Base-by-base conservation (phyloP, 2,888 invertebrate species). In the Melinaea marsaeus region DNA sequence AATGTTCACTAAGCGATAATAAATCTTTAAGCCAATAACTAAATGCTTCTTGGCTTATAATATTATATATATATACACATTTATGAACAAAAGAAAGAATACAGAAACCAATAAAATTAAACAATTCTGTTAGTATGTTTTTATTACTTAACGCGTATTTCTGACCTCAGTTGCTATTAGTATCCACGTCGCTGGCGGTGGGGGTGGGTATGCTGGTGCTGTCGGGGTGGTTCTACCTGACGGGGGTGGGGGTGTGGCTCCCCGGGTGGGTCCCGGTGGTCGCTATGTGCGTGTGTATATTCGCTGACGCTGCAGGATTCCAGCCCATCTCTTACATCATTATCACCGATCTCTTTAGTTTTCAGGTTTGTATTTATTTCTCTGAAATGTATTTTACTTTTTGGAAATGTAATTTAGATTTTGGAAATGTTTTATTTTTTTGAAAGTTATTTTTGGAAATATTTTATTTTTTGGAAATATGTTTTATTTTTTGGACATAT, bases 241-340 rank as follows among this genome's bases (percentile, higher is more conserved):
- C 87, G 2, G 75, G 81, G 0, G 63, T 69, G 0, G 86, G 84
- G 35, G 65, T 75, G 22, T 84, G 84, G 85, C 74, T 90, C 68
- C 90, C 90, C 0, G 89, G 87, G 69, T 90, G 90, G 90, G 66
- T 90, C 61, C 90, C 90, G 0, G 87, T 89, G 1, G 48, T 85
- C 1, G 88, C 89, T 32, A 85, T 90, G 88, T 88, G 89, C 47
- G 62, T 88, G 2, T 86, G 87, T 69, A 88, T 90, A 70, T 88
- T 90, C 70, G 83, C 84, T 5, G 90, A 90, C 58, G 89, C 90
- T 0, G 90, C 89, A 0, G 90, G 90, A 6, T 89, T 89, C 74
- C 90, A 90, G 68, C 90, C 90, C 0, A 86, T 90, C 47, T 88
- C 89, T 0, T 90, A 89, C 58, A 88, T 90, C 57, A 89, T 90